Evolutionary conservation across 2,797 vertebrate species (phyloP).

Genomic region (Sternotherus odoratus): DNA sequence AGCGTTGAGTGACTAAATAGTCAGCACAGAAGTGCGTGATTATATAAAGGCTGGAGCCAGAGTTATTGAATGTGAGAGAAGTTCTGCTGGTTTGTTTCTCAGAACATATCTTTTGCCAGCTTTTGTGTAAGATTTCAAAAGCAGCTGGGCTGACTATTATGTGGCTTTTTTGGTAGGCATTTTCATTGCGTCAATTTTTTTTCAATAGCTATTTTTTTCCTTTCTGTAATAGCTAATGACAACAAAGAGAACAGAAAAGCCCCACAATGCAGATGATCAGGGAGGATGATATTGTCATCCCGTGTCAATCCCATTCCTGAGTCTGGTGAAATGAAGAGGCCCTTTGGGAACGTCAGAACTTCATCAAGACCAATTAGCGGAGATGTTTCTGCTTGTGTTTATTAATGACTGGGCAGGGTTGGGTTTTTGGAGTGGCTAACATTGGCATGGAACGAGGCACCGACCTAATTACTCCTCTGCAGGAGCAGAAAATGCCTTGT

Average conservation of each 20-base stretch:
- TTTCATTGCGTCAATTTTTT: slow-evolving; percentile 64
- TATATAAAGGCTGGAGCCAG: slow-evolving; percentile 40
- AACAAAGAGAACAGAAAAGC: slow-evolving; percentile 62
- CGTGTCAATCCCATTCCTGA: slow-evolving; percentile 74
- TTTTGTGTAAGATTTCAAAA: slow-evolving; percentile 78
- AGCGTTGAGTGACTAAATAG: not conserved
- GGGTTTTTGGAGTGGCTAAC: slow-evolving; percentile 79
- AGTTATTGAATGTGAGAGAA: slow-evolving; percentile 62
- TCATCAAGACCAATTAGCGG: slow-evolving; percentile 85
- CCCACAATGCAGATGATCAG: slow-evolving; percentile 67
- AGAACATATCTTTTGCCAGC: slow-evolving; percentile 72
- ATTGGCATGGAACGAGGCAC: slow-evolving; percentile 83
- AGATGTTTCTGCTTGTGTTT: slow-evolving; percentile 83
- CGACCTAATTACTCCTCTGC: slow-evolving; percentile 85
- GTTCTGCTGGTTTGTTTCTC: slow-evolving; percentile 70
- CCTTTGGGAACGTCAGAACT: slow-evolving; percentile 81
- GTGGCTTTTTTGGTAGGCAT: slow-evolving; percentile 67
- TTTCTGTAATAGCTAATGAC: slow-evolving; percentile 72
- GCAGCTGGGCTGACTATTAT: slow-evolving; percentile 66
- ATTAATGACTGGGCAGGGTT: slow-evolving; percentile 82
- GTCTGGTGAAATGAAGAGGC: slow-evolving; percentile 79
- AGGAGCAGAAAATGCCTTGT: slow-evolving; percentile 83
- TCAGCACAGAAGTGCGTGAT: slow-evolving; percentile 42
- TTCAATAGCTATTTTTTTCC: slow-evolving; percentile 73
- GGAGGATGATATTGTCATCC: slow-evolving; percentile 77